Conservation (phyloP, 1,140 invertebrate species). For the Rhagoletis pomonella region DNA sequence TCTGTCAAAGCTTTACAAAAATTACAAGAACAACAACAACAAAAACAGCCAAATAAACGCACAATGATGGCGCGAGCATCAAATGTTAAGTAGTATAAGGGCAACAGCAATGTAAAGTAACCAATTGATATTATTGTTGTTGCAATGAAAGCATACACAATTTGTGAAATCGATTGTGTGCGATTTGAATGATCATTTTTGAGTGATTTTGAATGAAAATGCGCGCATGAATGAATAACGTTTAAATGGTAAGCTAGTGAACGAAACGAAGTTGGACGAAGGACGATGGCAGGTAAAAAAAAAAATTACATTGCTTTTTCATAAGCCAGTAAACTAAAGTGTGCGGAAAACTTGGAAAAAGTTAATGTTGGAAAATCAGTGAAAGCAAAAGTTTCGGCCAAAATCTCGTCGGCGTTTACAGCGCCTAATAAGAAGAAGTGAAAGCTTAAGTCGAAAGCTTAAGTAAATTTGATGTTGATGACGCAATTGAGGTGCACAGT, state of each 20-base stretch:
- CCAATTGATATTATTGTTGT: background rate
- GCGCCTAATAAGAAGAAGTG: too few relatives aligned
- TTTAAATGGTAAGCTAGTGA: background rate
- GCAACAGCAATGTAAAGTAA: slow-evolving; percentile 9
- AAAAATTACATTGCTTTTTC: slow-evolving; percentile 5
- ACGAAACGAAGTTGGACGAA: background rate
- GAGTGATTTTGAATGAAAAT: slow-evolving; percentile 42
- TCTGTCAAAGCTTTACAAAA: slow-evolving; percentile 29
- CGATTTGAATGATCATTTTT: slow-evolving; percentile 20
- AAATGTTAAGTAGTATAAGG: slow-evolving; percentile 10
- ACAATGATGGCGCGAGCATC: slow-evolving; percentile 5
- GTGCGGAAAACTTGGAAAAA: background rate
- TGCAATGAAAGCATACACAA: background rate
- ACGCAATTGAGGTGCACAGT: too few relatives aligned
- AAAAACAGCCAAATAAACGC: background rate
- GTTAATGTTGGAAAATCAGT: too few relatives aligned
- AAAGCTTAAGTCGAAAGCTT: too few relatives aligned
- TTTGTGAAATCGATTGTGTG: slow-evolving; percentile 37
- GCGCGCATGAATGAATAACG: slow-evolving; percentile 46
- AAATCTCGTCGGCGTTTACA: too few relatives aligned
- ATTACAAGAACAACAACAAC: background rate
- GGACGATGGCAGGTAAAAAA: background rate
- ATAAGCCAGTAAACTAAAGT: background rate
- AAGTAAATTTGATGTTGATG: too few relatives aligned
- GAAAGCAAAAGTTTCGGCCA: too few relatives aligned